Conservation (phyloP, 92 coral and sea anemone genomes). For the Epizoanthus fatuus region DNA sequence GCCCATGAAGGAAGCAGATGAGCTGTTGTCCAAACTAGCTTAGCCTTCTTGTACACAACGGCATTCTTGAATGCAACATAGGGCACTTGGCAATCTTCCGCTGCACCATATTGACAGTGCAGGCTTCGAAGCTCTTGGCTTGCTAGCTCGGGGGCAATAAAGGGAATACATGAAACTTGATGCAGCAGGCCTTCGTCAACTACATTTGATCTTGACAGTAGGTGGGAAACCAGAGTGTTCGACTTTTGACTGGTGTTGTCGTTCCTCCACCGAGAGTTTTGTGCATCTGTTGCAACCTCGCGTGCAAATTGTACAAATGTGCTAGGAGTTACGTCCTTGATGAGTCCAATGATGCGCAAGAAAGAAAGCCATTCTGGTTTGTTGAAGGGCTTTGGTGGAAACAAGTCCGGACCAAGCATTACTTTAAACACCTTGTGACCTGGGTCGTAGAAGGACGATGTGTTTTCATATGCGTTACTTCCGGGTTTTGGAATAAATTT, state of each 20-base stretch:
- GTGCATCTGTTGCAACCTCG: constrained; percentile 65
- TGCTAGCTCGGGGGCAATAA: constrained; percentile 55
- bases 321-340: constrained; percentile 41
- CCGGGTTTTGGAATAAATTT: neutral
- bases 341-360: constrained; percentile 62
- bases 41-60: neutral
- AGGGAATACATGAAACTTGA: constrained; percentile 47
- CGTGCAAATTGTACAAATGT: constrained; percentile 61
- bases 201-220: constrained; percentile 44
- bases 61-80: constrained; percentile 65
- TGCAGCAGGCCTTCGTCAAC: constrained; percentile 22
- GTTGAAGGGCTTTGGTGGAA: constrained; percentile 76
- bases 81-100: constrained; percentile 22
- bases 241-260: constrained; percentile 60
- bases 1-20: constrained; percentile 73
- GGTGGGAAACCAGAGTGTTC: constrained; percentile 42
- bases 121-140: constrained; percentile 32
- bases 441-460: constrained; percentile 73
- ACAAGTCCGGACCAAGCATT: constrained; percentile 64
- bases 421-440: constrained; percentile 54
- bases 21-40: constrained; percentile 78
- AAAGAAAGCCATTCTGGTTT: constrained; percentile 59
- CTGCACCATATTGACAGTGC: constrained; percentile 44
- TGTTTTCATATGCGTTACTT: constrained; percentile 3
- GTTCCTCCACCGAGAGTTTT: neutral